Conservation (phyloP, 64 coral and sea anemone genomes). For the Pocillopora verrucosa region DNA sequence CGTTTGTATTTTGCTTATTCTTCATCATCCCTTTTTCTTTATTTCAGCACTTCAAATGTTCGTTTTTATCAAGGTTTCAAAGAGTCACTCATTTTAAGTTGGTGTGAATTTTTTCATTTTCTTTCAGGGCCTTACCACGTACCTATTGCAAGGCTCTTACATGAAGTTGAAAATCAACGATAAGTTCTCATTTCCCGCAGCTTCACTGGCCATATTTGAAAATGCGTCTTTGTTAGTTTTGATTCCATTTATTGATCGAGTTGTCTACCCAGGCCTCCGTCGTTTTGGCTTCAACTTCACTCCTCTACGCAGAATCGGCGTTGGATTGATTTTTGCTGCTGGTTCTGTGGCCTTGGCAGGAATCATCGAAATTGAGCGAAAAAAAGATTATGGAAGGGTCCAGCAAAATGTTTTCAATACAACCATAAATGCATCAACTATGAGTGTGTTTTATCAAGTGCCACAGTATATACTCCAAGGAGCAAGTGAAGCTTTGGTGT, state of each 20-base stretch:
- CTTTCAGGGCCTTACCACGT: slow-evolving; percentile 59
- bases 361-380: slow-evolving; percentile 61
- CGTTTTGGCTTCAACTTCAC: slow-evolving; percentile 57
- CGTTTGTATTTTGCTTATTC: no score
- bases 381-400: slow-evolving; percentile 35
- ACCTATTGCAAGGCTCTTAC: slow-evolving; percentile 64
- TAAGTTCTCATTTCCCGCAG: slow-evolving; percentile 40
- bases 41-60: no score
- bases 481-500: slow-evolving; percentile 51
- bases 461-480: slow-evolving; percentile 67
- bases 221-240: slow-evolving; percentile 32
- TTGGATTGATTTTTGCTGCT: slow-evolving; percentile 69
- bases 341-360: slow-evolving; percentile 64
- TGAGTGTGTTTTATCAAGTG: slow-evolving; percentile 73
- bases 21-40: no score
- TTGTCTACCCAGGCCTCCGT: slow-evolving; percentile 54
- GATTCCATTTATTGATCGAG: slow-evolving; percentile 61
- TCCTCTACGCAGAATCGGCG: slow-evolving; percentile 70
- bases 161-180: slow-evolving; percentile 63
- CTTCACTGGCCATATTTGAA: slow-evolving; percentile 57
- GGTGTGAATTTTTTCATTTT: not conserved
- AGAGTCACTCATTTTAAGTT: not conserved
- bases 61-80: not conserved
- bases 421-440: slow-evolving; percentile 47
- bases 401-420: slow-evolving; percentile 43